Evolutionary conservation across 2,797 vertebrate species (phyloP), one percentile per base, ranked within the genome.

Genomic region (Myotis findleyi): DNA sequence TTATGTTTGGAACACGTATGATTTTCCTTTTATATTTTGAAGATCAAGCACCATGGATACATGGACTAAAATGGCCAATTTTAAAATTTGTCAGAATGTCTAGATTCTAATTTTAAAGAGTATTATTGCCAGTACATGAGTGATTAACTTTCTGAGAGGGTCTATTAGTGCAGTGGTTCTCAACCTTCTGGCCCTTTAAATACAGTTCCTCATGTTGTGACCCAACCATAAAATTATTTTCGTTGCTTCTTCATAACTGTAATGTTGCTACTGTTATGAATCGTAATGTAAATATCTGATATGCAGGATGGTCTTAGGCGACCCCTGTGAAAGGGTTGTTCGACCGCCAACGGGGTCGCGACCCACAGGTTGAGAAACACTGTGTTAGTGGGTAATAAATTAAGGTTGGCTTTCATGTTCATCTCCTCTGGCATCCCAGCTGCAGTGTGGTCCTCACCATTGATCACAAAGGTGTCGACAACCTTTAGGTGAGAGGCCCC

Each of bases 1-100:
- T 27, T 73, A n/a, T 80, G 33, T 75, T 79, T 72, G 41, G 23
- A 81, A 91, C 20, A 93, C 16, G 13, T 51, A 9, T 30, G 9
- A 57, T 62, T 72, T 89, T 41, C n/a, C 38, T 84, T 80, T 76
- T 89, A 10, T 69, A 82, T 82, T 91, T 59, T 57, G 23, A 95
- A 89, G 68, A 55, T 87, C 57, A 69, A 80, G 10, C 38, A 38
- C 38, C 10, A 25, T 2, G 53, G 57, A 64, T 38, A 75, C 21
- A 73, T 51, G 55, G 75, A 71, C n/a, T 75, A 64, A 87, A 68
- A 84, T n/a, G 33, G 57, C 44, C 21, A 49, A 38, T 91, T 91
- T 84, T n/a, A 87, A 73, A 57, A 38, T 41, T 8, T 59, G 44
- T 87, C 87, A 84, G 77, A 68, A 53, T 55, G 85, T 84, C 36